These are phyloP conservation scores for Cabera pusaria DNA, from an alignment of 2,888 invertebrate genomes.

Conservation along the genomic window DNA sequence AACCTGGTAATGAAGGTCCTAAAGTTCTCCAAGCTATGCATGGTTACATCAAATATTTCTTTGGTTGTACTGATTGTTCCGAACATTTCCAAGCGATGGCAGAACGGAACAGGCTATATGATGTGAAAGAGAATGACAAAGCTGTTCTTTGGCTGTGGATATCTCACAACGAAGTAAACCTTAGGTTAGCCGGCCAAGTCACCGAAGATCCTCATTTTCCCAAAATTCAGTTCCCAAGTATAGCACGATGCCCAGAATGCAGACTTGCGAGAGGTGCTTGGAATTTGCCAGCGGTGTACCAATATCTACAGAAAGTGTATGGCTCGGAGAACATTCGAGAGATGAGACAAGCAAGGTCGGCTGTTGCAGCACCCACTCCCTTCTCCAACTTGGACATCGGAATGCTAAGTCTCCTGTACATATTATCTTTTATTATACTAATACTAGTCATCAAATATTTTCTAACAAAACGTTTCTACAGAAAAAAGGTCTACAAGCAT, in stretches of 20 bases:
- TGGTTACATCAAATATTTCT: slow-evolving; percentile 95
- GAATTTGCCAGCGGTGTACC: slow-evolving; percentile 85
- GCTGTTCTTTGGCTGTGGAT: slow-evolving; percentile 96
- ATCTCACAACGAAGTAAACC: slow-evolving; percentile 96
- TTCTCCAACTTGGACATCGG: slow-evolving; percentile 88
- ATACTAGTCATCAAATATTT: slow-evolving; percentile 90
- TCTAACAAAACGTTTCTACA: slow-evolving; percentile 86
- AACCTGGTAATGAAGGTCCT: slow-evolving; percentile 80
- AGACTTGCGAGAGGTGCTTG: slow-evolving; percentile 81
- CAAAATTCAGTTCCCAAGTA: slow-evolving; percentile 94
- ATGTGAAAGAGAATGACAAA: slow-evolving; percentile 88
- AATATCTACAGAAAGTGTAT: slow-evolving; percentile 83
- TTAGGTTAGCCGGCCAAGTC: slow-evolving; percentile 91
- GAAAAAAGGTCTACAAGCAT: slow-evolving; percentile 89
- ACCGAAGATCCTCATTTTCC: slow-evolving; percentile 96
- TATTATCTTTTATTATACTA: slow-evolving; percentile 89
- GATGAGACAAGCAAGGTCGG: slow-evolving; percentile 41
- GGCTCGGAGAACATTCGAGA: slow-evolving; percentile 55
- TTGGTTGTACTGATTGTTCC: slow-evolving; percentile 96
- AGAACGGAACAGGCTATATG: slow-evolving; percentile 85
- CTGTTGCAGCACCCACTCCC: slow-evolving; percentile 63
- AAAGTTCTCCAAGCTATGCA: slow-evolving; percentile 92
- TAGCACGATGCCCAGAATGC: slow-evolving; percentile 87
- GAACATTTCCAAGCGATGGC: slow-evolving; percentile 96
- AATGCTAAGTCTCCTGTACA: slow-evolving; percentile 89